Conservation (phyloP, 2,888 invertebrate species). For the Brachycybe producta region DNA sequence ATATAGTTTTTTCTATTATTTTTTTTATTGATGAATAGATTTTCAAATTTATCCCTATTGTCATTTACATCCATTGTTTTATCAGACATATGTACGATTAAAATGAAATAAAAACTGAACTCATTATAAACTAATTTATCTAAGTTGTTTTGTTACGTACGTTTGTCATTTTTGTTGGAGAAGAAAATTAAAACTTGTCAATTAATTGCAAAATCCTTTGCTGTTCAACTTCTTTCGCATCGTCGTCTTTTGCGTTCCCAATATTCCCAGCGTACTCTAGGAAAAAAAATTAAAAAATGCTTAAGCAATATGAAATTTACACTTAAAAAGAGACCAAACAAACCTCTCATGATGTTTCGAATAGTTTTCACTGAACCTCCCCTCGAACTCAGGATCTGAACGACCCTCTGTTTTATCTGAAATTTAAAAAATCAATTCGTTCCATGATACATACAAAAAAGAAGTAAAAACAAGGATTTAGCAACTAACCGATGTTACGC, state of each 20-base stretch:
- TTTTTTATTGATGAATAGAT: no score
- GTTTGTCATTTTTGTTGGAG: no score
- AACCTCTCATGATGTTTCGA: conserved; percentile 82
- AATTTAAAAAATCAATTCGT: conserved; percentile 4
- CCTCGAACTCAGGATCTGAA: conserved; percentile 74
- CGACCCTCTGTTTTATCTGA: conserved; percentile 62
- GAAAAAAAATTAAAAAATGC: conserved; percentile 13
- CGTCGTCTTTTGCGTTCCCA: conserved; percentile 66
- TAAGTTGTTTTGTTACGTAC: no score
- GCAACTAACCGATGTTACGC: conserved; percentile 16
- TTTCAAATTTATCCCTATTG: no score
- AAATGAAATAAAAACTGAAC: no score
- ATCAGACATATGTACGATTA: no score
- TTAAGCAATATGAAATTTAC: no score
- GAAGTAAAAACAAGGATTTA: not conserved
- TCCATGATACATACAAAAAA: not conserved
- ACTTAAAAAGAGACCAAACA: conserved; percentile 16
- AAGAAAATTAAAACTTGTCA: conserved; percentile 64
- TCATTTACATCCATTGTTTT: no score
- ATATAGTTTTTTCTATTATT: no score
- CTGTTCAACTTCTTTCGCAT: conserved; percentile 73
- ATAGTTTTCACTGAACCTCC: conserved; percentile 86
- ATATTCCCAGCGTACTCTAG: conserved; percentile 89
- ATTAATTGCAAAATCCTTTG: conserved; percentile 82
- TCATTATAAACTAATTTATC: no score